Evolutionary conservation across 2,797 vertebrate species (phyloP), one percentile per base, ranked within the genome.

Genomic region (Mastacembelus armatus): DNA sequence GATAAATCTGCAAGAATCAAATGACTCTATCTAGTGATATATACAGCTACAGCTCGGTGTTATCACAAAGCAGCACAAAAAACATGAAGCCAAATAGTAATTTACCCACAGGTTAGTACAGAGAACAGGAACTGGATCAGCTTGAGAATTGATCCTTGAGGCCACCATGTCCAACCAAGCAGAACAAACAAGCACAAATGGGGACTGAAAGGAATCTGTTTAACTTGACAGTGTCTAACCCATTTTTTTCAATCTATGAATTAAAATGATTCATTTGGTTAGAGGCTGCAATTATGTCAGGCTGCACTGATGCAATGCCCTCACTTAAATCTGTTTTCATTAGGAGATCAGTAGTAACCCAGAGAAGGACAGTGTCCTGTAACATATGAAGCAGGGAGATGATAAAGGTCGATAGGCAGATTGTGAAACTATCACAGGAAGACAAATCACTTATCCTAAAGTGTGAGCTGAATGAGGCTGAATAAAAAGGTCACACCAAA

Each of bases 231-330:
- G 60, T 39, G 39, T 70, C 42, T 29, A 63, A 62, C 55, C 22
- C 60, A 45, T 73, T 74, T 61, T n/a, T 51, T 66, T 58, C 57
- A 19, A 48, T 56, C 70, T 60, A 15, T 54, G 40, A 81, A 84
- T 86, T 82, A 63, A 77, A 78, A 69, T 39, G 12, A 73, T 66
- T 66, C 43, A 77, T 75, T 39, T 71, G 66, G 65, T 78, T 65
- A 0, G 74, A 60, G 58, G 74, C 51, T 43, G 32, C 66, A 29
- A 71, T 85, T 73, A 85, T 65, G 55, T 81, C 56, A 50, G 58
- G 58, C 36, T 19, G 49, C 61, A 40, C 44, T 66, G 64, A 80
- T 61, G 63, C 56, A 19, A 40, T 5, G 14, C 10, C 38, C 61
- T 65, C 48, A 18, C 52, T 76, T 71, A 55, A 48, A 78, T 66